Evolutionary conservation across 2,797 vertebrate genomes (phyloP).

Genomic region (Enteromius viviparus): DNA sequence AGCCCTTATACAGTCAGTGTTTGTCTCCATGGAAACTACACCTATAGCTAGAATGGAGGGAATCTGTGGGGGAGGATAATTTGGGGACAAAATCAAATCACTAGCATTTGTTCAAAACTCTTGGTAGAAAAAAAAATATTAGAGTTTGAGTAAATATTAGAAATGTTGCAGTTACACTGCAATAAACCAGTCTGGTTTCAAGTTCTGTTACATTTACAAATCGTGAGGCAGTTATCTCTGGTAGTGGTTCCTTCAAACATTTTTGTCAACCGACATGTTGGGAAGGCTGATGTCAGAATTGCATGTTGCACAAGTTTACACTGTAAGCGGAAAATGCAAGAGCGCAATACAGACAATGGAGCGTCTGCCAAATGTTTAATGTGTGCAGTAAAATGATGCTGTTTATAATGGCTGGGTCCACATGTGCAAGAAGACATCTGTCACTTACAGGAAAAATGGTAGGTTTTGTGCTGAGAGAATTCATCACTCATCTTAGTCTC

Average conservation of each 20-base stretch:
- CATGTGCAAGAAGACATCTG: constrained; percentile 66
- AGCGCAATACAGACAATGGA: constrained; percentile 52
- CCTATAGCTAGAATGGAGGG: constrained; percentile 42
- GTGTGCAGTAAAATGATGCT: constrained; percentile 58
- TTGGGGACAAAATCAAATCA: neutral
- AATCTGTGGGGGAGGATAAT: constrained; percentile 20
- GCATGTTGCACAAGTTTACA: constrained; percentile 44
- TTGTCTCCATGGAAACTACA: constrained; percentile 56
- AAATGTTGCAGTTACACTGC: neutral
- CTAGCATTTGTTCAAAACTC: neutral
- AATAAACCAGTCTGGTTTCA: constrained; percentile 18
- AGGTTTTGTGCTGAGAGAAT: constrained; percentile 69
- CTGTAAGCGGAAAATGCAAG: constrained; percentile 52
- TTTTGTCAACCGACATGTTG: constrained; percentile 13
- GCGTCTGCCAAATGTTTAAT: constrained; percentile 66
- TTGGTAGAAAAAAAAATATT: neutral
- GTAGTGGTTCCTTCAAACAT: neutral
- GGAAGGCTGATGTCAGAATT: constrained; percentile 51
- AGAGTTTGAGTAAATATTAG: neutral
- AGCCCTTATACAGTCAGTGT: constrained; percentile 34
- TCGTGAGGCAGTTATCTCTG: constrained; percentile 23
- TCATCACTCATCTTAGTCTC: constrained; percentile 61
- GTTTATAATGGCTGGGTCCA: constrained; percentile 61
- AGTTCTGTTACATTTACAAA: constrained; percentile 4
- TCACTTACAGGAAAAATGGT: constrained; percentile 72